Evolutionary conservation across 1,140 invertebrate genomes (phyloP), one percentile per base, ranked within the genome.

Genomic region (Pectinophora gossypiella): DNA sequence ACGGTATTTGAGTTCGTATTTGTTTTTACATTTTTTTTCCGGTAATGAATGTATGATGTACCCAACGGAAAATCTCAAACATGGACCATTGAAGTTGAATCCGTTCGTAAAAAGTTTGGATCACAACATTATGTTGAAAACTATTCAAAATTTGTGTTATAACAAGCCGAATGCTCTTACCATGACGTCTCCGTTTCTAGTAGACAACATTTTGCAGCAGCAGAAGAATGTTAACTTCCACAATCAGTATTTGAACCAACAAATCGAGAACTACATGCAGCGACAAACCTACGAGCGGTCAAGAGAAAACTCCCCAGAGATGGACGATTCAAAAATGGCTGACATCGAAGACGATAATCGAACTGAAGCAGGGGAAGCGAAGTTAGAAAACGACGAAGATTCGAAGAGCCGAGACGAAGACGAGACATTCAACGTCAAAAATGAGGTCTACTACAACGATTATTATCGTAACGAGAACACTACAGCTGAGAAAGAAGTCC

Each of bases 231-330:
- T 61, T 0, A 86, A 81, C 18, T 76, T 87, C 35, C 86, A 88
- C 48, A 87, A 83, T n/a, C 87, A 88, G 49, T 88, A 87, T 51
- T 56, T 88, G 7, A 88, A 88, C 43, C 83, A 86, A 19, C 86
- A 88, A 27, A 48, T 88, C 1, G 81, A 87, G 42, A 80, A 70
- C 6, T 88, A 88, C 57, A 78, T 88, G 5, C 27, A 32, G n/a
- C 36, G 36, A 3, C 78, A 80, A 42, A 74, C 61, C 43, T 81
- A 75, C 46, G 67, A 79, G 18, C 47, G 69, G 20, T 87, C 85
- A 0, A 68, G 86, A 42, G 78, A 85, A 18, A 82, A 83, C 19
- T 70, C 74, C 0, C 81, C 80, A 2, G 85, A 87, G 36, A 62
- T 68, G 1, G 86, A 88, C 4, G 77, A 80, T 9, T 19, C 56